Conservation (phyloP, 2,888 invertebrate genomes). For the Fragum sueziense region DNA sequence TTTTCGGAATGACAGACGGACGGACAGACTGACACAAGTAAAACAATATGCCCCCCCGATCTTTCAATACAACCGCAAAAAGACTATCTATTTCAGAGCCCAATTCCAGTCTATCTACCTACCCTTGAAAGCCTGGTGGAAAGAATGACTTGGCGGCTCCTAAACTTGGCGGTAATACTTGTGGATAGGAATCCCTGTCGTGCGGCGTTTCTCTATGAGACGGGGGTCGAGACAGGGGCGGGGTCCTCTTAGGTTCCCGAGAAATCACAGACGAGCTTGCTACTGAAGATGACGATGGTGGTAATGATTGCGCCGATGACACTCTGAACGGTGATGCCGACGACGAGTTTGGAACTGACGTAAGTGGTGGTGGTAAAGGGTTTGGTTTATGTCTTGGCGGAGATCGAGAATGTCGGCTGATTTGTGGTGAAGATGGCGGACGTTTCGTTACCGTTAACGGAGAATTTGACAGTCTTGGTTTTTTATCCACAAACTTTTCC, state of each 20-base stretch:
- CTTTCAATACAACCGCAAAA: no score
- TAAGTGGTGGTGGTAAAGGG: conserved; percentile 29
- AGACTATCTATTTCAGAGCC: no score
- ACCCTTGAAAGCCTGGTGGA: conserved; percentile 50
- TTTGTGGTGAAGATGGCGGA: conserved; percentile 34
- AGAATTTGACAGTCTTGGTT: conserved; percentile 4
- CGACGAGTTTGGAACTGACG: not conserved
- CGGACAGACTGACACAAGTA: no score
- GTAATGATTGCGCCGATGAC: conserved; percentile 12
- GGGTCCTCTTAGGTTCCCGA: conserved; percentile 46
- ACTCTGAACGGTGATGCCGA: conserved; percentile 28
- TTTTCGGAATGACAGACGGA: no score
- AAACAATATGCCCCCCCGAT: no score
- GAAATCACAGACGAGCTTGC: conserved; percentile 48
- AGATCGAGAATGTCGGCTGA: conserved; percentile 27
- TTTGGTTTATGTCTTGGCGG: conserved; percentile 26
- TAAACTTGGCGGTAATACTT: conserved; percentile 60
- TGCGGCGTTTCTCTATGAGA: conserved; percentile 47
- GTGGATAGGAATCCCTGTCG: conserved; percentile 50
- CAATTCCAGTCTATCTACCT: no score
- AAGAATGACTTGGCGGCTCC: conserved; percentile 63
- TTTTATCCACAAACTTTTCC: conserved; percentile 4
- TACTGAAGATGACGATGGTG: conserved; percentile 24
- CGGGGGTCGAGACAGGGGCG: conserved; percentile 41
- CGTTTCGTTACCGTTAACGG: conserved; percentile 43